These are phyloP conservation scores for Syngnathus scovelli DNA, from an alignment of 2,113 vertebrate species.

Conservation along the genomic window DNA sequence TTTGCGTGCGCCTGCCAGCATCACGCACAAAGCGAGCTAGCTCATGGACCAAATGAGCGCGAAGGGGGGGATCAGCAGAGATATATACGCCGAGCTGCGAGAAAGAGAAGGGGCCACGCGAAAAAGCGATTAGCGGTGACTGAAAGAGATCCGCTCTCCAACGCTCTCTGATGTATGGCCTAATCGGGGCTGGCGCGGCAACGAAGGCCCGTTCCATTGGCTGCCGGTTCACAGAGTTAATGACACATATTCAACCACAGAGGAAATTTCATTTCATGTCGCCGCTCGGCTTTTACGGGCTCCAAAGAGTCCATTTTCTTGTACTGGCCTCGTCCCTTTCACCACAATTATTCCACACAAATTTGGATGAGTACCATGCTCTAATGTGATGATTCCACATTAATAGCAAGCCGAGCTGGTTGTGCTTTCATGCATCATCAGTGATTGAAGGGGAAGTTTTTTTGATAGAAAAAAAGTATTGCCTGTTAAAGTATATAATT, in stretches of 20 bases:
- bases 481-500: not conserved
- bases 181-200: slow-evolving; percentile 42
- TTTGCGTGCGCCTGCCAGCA: slow-evolving; percentile 58
- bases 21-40: slow-evolving; percentile 63
- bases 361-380: not conserved
- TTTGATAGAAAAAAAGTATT: not conserved
- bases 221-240: slow-evolving; percentile 52
- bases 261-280: slow-evolving; percentile 22
- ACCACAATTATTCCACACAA: not conserved
- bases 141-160: slow-evolving; percentile 55
- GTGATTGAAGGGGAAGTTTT: slow-evolving; percentile 1
- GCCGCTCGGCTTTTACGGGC: slow-evolving; percentile 12
- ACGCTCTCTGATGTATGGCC: slow-evolving; percentile 57
- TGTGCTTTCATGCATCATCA: not conserved
- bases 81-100: slow-evolving; percentile 23
- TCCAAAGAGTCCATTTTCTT: slow-evolving; percentile 22
- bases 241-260: slow-evolving; percentile 36
- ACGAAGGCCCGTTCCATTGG: slow-evolving; percentile 32
- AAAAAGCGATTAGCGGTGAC: slow-evolving; percentile 52
- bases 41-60: slow-evolving; percentile 51
- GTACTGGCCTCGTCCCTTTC: not conserved
- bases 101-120: slow-evolving; percentile 37
- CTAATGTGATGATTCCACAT: slow-evolving; percentile 4
- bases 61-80: slow-evolving; percentile 47
- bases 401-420: not conserved